Evolutionary conservation across 2,113 vertebrate genomes (phyloP).

Genomic region (Puma concolor): DNA sequence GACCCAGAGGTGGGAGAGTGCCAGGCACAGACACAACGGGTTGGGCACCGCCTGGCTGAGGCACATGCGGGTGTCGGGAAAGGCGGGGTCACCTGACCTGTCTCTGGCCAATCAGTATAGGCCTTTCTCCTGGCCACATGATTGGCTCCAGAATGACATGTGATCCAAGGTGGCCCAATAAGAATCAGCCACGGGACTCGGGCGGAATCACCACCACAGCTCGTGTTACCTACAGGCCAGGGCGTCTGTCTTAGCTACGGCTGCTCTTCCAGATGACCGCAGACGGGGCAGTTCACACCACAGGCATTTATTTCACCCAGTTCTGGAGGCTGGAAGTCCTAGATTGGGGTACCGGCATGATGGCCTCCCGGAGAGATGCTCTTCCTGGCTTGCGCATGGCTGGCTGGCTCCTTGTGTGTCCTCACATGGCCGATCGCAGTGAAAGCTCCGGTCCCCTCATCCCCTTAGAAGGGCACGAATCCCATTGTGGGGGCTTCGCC

Average conservation of each 20-base stretch:
- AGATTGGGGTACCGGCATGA: background rate
- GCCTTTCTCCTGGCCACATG: rapidly evolving
- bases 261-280: background rate
- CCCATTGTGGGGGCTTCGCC: background rate
- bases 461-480: background rate
- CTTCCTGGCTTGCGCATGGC: background rate
- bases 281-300: rapidly evolving
- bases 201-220: too few species aligned
- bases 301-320: background rate
- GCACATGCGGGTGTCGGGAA: background rate
- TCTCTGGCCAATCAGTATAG: background rate
- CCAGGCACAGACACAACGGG: rapidly evolving
- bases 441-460: background rate
- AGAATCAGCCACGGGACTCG: background rate
- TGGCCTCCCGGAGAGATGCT: rapidly evolving
- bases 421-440: background rate
- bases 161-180: background rate
- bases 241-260: too few species aligned
- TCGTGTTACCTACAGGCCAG: background rate
- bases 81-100: background rate
- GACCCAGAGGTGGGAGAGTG: background rate
- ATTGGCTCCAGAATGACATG: background rate
- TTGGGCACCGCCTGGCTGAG: background rate
- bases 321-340: background rate
- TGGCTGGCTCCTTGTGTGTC: background rate